Percentiles rank a stretch among this genome's conserved stretches.
Evolutionary conservation across 2,797 vertebrate genomes (phyloP).

Genomic region (Pipistrellus kuhlii): DNA sequence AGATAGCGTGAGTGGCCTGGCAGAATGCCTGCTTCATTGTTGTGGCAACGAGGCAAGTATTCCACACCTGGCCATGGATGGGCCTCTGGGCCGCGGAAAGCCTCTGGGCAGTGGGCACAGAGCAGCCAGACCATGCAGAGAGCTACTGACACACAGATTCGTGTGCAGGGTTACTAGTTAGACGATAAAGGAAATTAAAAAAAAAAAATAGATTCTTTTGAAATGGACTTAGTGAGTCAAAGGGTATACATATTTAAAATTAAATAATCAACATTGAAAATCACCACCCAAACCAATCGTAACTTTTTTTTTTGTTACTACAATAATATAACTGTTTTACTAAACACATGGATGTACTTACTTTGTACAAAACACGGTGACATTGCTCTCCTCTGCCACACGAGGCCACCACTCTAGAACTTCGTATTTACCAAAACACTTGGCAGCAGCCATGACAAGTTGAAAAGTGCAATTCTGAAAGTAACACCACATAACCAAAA

Average conservation of each 20-base stretch:
- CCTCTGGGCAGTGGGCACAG: too few species aligned
- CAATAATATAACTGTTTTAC: slow-evolving; percentile 58
- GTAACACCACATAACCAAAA: not conserved
- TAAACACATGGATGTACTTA: slow-evolving; percentile 29
- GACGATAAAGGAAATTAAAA: too few species aligned
- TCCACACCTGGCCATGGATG: too few species aligned
- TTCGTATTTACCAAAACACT: not conserved
- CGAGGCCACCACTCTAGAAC: not conserved
- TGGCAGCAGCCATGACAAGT: not conserved
- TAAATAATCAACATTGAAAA: not conserved
- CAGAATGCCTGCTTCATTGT: too few species aligned
- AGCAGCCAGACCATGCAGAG: too few species aligned
- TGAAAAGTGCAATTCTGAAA: slow-evolving; percentile 59
- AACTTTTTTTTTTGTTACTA: not conserved
- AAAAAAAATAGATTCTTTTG: not conserved
- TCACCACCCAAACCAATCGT: not conserved
- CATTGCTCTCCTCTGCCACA: not conserved
- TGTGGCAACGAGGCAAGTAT: too few species aligned
- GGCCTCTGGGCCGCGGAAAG: too few species aligned
- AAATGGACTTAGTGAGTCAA: not conserved
- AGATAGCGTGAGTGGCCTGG: too few species aligned
- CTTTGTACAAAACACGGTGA: not conserved
- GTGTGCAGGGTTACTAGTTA: too few species aligned
- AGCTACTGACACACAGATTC: too few species aligned
- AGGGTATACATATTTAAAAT: slow-evolving; percentile 5